Evolutionary conservation across 2,888 invertebrate species (phyloP), one percentile per base, ranked within the genome.

Genomic region (Cephus rjabovi): DNA sequence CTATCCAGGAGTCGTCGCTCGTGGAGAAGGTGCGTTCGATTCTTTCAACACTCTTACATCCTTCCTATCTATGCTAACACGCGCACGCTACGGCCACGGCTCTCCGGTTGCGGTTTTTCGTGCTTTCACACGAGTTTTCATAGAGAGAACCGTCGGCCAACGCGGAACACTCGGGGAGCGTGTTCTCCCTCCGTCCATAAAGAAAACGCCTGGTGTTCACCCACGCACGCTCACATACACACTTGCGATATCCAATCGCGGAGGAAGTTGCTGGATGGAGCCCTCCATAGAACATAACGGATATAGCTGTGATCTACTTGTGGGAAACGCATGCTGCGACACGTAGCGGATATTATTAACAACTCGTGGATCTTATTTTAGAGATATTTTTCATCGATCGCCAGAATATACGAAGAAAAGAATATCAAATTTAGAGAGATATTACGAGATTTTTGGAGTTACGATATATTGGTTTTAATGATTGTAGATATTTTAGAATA

Each of bases 161-260:
- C 37, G 40, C 69, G 33, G 37, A 35, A 76, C 73, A 73, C 76
- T 78, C 75, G 73, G 70, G 31, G 6, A 71, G 33, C 71, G 33
- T 77, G 80, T 76, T 81, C 77, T 83, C 79, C 77, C 81, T 80
- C 79, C 80, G 76, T 80, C 81, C 81, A 76, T 81, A 80, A 82
- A 80, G 83, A 80, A 84, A 78, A 83, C 82, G 84, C 83, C 84
- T 83, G 82, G 73, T 71, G 74, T 79, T 82, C 83, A 81, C 80
- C 82, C 84, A 84, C 84, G 84, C 81, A 81, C 80, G 76, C 84
- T 81, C 81, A 74, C 76, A 75, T 75, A 71, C 12, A 75, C 31
- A 75, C 71, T 56, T 56, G 23, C 56, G 56, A 56, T 56, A 56
- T 56, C 56, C 56, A 56, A 56, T 56, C 56, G 23, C 9, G 23